Percentiles rank a stretch among this genome's conserved stretches.
phyloP scores from a whole-genome alignment of 92 coral and sea anemone species.

The Siderastrea siderea region DNA sequence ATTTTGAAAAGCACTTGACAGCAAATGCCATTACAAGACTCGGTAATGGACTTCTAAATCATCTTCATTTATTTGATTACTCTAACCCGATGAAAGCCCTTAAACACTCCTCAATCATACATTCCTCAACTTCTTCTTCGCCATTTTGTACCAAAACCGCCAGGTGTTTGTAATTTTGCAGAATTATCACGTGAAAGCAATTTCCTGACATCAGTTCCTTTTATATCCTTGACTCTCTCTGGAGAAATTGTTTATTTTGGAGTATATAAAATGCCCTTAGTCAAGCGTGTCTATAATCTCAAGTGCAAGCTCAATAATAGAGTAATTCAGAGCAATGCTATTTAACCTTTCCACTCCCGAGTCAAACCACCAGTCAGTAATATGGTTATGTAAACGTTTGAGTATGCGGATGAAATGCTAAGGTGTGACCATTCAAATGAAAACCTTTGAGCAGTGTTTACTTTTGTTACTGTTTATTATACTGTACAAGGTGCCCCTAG shows the following conservation, averaged over 20 bases:
- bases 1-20: neutral
- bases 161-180: neutral
- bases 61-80: constrained; percentile 4
- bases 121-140: neutral
- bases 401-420: neutral
- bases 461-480: neutral
- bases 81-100: constrained; percentile 15
- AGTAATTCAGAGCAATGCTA: neutral
- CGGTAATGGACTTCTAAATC: neutral
- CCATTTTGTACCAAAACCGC: neutral
- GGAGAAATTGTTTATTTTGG: neutral
- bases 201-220: neutral
- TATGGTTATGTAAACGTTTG: neutral
- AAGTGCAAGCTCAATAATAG: neutral
- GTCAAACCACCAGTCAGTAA: neutral
- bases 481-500: neutral
- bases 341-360: neutral
- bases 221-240: neutral
- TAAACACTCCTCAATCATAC: constrained; percentile 7
- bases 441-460: neutral
- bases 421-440: neutral
- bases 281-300: neutral
- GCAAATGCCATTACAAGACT: neutral
- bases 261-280: neutral
- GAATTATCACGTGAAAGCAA: neutral